phyloP scores from a whole-genome alignment of 1,140 invertebrate species.

The Batillaria attramentaria region DNA sequence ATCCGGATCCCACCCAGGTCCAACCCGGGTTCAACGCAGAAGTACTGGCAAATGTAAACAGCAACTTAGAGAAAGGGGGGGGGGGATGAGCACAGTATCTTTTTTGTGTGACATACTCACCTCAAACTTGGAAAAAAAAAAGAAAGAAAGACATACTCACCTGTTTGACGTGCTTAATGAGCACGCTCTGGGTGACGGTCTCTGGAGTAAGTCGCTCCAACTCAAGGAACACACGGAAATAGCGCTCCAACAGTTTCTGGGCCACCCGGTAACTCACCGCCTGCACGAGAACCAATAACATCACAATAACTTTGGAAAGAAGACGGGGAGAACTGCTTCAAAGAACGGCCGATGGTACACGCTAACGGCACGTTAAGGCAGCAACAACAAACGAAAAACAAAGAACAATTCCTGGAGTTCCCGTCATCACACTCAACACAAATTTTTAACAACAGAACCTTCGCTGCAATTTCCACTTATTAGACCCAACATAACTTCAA shows the following conservation, averaged over 20 bases:
- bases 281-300: not conserved
- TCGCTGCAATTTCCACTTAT: too few relatives aligned
- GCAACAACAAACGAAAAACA: too few relatives aligned
- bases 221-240: slow-evolving; percentile 11
- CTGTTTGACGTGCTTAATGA: slow-evolving; percentile 29
- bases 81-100: not conserved
- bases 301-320: too few relatives aligned
- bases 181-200: not conserved
- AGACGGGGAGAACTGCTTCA: too few relatives aligned
- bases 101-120: not conserved
- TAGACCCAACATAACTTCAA: too few relatives aligned
- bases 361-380: too few relatives aligned
- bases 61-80: not conserved
- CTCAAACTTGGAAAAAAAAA: too few relatives aligned
- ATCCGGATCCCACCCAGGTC: not conserved
- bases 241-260: slow-evolving; percentile 25
- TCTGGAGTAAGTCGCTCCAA: slow-evolving; percentile 22
- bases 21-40: not conserved
- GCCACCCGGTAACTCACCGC: slow-evolving; percentile 18
- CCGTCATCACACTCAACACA: too few relatives aligned
- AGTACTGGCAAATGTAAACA: not conserved
- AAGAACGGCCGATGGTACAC: too few relatives aligned
- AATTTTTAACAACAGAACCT: too few relatives aligned
- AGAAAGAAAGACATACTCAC: too few relatives aligned
- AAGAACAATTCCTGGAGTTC: too few relatives aligned